These are phyloP conservation scores for Decapterus maruadsi DNA, from an alignment of 2,797 vertebrate genomes.

Conservation along the genomic window DNA sequence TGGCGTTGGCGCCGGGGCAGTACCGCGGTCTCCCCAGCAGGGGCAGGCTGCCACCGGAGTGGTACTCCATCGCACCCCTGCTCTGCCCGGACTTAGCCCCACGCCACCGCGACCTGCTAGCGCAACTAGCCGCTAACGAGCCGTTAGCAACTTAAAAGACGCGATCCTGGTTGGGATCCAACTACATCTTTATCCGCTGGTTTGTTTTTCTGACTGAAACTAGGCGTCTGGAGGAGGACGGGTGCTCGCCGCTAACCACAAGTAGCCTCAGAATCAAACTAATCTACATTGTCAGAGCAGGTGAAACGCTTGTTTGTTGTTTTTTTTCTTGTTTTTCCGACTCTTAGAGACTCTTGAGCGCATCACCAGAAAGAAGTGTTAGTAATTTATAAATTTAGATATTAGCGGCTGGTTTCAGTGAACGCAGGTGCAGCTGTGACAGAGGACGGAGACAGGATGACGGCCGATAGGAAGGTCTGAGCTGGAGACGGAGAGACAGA, in stretches of 20 bases:
- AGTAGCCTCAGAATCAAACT: not conserved
- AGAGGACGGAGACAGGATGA: slow-evolving; percentile 20
- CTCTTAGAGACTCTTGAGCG: not conserved
- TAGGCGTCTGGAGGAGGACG: not conserved
- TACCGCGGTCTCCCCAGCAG: slow-evolving; percentile 89
- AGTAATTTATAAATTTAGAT: not conserved
- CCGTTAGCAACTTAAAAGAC: slow-evolving; percentile 44
- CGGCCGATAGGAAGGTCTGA: slow-evolving; percentile 46
- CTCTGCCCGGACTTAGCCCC: slow-evolving; percentile 56
- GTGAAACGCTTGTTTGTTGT: not conserved
- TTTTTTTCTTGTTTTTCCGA: not conserved
- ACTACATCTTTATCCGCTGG: slow-evolving; percentile 64
- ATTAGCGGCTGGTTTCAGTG: not conserved
- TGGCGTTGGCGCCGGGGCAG: slow-evolving; percentile 90
- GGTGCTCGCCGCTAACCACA: not conserved
- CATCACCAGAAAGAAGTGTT: not conserved
- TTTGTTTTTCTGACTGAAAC: not conserved
- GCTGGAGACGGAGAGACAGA: slow-evolving; percentile 19
- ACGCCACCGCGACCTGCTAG: slow-evolving; percentile 61
- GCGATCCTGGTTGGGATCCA: not conserved
- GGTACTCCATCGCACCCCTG: slow-evolving; percentile 88
- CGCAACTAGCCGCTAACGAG: slow-evolving; percentile 47
- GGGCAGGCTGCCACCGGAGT: slow-evolving; percentile 87
- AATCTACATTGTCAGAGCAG: slow-evolving; percentile 59
- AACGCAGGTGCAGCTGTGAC: slow-evolving; percentile 9